These are phyloP conservation scores for Popillia japonica DNA, from an alignment of 1,140 invertebrate genomes.

Conservation along the genomic window DNA sequence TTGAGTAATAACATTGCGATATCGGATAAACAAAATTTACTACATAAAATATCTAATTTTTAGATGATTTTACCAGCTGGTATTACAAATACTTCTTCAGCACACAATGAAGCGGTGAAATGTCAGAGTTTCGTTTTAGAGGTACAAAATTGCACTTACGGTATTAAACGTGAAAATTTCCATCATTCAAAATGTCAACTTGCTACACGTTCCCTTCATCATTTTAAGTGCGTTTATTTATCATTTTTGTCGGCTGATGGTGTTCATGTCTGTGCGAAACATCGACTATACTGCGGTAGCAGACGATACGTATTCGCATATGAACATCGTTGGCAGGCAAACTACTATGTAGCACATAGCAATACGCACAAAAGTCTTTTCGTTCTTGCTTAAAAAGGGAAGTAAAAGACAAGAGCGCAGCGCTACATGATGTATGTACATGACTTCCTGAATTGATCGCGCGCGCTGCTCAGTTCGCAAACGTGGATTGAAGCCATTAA, in stretches of 20 bases:
- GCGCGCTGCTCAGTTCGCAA: constrained; percentile 36
- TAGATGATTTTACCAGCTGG: too few relatives aligned
- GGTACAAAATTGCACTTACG: neutral
- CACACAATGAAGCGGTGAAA: too few relatives aligned
- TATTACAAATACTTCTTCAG: too few relatives aligned
- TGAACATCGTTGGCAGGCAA: neutral
- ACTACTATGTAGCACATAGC: neutral
- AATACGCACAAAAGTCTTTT: constrained; percentile 7
- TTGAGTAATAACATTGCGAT: too few relatives aligned
- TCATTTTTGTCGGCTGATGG: constrained; percentile 1
- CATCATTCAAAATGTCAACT: neutral
- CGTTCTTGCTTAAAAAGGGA: neutral
- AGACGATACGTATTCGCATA: neutral
- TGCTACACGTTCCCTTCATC: constrained; percentile 5
- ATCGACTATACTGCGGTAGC: neutral
- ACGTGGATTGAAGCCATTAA: constrained; percentile 49
- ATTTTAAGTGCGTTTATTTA: constrained; percentile 20
- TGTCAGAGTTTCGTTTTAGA: neutral
- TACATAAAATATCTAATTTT: too few relatives aligned
- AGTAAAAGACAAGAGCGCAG: constrained; percentile 36
- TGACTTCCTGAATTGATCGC: constrained; percentile 46
- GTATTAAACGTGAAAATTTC: constrained; percentile 12
- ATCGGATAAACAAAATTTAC: too few relatives aligned
- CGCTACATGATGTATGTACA: constrained; percentile 44
- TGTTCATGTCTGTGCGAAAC: neutral